These are phyloP conservation scores for Dicyrtomina minuta DNA, from an alignment of 2,888 invertebrate genomes.

Conservation along the genomic window DNA sequence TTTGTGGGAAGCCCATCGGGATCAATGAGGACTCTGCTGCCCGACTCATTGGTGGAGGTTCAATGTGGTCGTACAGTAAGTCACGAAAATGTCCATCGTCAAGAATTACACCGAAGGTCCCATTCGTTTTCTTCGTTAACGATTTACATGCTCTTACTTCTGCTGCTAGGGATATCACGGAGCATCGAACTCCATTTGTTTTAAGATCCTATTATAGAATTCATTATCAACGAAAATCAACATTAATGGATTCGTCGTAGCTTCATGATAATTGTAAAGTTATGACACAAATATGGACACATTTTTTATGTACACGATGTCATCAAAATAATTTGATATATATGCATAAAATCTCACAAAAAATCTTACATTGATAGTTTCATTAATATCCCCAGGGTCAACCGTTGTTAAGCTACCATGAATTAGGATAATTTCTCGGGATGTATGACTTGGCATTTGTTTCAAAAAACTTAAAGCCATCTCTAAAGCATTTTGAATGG, in stretches of 20 bases:
- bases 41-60: slow-evolving; percentile 64
- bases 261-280: too few relatives aligned
- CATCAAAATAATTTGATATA: too few relatives aligned
- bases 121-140: slow-evolving; percentile 81
- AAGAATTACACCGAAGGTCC: slow-evolving; percentile 81
- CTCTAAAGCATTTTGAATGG: slow-evolving; percentile 92
- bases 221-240: slow-evolving; percentile 1
- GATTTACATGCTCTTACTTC: slow-evolving; percentile 89
- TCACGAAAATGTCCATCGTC: slow-evolving; percentile 73
- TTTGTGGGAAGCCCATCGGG: slow-evolving; percentile 95
- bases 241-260: neutral
- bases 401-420: slow-evolving; percentile 94
- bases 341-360: neutral
- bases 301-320: too few relatives aligned
- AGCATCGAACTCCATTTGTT: slow-evolving; percentile 81
- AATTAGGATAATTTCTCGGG: slow-evolving; percentile 86
- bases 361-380: slow-evolving; percentile 73
- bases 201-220: slow-evolving; percentile 64
- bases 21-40: slow-evolving; percentile 73
- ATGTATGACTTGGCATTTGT: slow-evolving; percentile 90
- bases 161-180: slow-evolving; percentile 91
- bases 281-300: too few relatives aligned
- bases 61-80: slow-evolving; percentile 60
- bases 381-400: slow-evolving; percentile 89
- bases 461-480: slow-evolving; percentile 79